Base-by-base conservation (phyloP, 2,113 vertebrate genomes). In the Phoxinus phoxinus region DNA sequence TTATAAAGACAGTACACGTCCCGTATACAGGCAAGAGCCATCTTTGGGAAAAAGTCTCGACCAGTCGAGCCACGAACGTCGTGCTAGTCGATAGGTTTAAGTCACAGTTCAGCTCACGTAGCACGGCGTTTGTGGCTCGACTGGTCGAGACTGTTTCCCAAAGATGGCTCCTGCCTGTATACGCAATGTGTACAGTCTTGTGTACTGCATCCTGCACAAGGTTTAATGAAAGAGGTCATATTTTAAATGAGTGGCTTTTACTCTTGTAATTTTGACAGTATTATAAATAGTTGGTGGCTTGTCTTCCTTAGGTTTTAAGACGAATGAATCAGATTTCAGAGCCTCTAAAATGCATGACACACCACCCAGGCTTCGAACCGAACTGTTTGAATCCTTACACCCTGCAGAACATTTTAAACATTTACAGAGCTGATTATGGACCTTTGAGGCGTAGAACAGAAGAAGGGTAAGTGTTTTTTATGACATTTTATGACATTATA, bases 361-460 rank as follows among this genome's bases (percentile, higher is more conserved):
- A 76, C 4, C 74, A 76, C 17, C 27, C 46, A 30, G 74, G 46
- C 15, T 32, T 53, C 0, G 15, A 75, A 21, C 30, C 7, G 0
- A 51, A 27, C 73, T 75, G 41, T 75, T 30, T 75, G 6, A 75
- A 51, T 75, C 73, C 73, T 19, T 75, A 75, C 25, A 51, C 46
- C 13, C 73, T 75, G 2, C 73, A 75, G 44, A 53, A 32, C 73
- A 75, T 75, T 19, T 9, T 51, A 0, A 53, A 75, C 25, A 75
- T 75, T 32, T 75, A 75, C n/a, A 30, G 2, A 48, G 12, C 44
- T 75, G 72, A 75, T 27, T 75, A 30, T 75, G 73, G 73, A 51
- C n/a, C 7, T 30, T 4, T 74, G 71, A 74, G 41, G n/a, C 37
- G 23, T 8, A 74, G n/a, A 48, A 74, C 72, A 27, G n/a, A 48